A percentile compares a stretch with the other conserved stretches of the same genome.
These are phyloP conservation scores for Encarsia formosa DNA, from an alignment of 2,888 invertebrate genomes.

Conservation along the genomic window DNA sequence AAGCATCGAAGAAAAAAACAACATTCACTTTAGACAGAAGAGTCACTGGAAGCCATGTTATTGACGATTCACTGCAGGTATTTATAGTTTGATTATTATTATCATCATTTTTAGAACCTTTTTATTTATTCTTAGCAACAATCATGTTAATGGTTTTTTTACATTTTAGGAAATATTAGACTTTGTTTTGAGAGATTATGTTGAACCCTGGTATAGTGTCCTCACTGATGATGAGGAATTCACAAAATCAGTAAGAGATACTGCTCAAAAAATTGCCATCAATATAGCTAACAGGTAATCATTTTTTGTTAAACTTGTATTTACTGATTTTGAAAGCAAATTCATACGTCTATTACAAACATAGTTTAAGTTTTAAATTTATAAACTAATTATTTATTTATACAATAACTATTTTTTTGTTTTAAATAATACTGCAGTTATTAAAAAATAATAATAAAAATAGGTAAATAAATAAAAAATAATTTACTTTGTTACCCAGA, in stretches of 20 bases:
- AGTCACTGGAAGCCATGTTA: constrained; percentile 80
- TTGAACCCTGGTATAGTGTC: constrained; percentile 69
- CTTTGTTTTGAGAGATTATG: constrained; percentile 77
- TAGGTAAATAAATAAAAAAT: background rate
- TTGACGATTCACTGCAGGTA: constrained; percentile 77
- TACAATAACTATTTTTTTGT: no score
- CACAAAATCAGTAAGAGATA: constrained; percentile 63
- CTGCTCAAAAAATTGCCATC: constrained; percentile 68
- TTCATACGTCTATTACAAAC: no score
- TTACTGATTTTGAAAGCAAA: no score
- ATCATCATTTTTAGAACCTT: no score
- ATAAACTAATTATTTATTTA: no score
- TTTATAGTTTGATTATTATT: constrained; percentile 26
- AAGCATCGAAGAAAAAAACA: constrained; percentile 41
- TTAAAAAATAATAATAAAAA: background rate
- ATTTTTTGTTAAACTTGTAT: no score
- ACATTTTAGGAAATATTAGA: constrained; percentile 65
- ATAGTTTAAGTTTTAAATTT: no score
- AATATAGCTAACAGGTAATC: constrained; percentile 58
- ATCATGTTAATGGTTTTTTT: no score
- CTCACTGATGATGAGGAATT: constrained; percentile 72
- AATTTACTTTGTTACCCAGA: background rate
- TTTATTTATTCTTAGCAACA: no score
- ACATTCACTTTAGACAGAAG: constrained; percentile 56
- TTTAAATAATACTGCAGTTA: background rate